Evolutionary conservation across 2,113 vertebrate genomes (phyloP).

Genomic region (Vireo altiloquus): DNA sequence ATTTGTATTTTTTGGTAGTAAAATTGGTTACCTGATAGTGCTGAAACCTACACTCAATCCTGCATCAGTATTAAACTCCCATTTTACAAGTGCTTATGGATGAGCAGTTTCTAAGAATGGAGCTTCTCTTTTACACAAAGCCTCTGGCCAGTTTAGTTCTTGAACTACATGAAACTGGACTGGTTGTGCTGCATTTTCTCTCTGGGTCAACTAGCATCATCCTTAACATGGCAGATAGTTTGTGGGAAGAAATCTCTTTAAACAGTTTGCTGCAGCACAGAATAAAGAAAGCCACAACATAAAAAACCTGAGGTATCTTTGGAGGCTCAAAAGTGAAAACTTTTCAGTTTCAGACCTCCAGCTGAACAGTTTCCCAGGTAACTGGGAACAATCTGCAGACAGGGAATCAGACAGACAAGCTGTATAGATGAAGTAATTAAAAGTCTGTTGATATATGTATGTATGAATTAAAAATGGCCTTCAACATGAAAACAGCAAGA

Average conservation of each 20-base stretch:
- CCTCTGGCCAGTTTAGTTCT: not conserved
- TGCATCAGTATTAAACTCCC: not conserved
- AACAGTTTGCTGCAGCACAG: not conserved
- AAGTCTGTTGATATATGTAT: not conserved
- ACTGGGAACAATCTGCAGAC: not conserved
- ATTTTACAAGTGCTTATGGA: not conserved
- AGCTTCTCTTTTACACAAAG: not conserved
- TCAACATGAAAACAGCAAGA: not conserved
- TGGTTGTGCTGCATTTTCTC: not conserved
- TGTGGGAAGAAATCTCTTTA: not conserved
- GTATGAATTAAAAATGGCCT: slow-evolving; percentile 22
- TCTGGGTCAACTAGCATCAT: not conserved
- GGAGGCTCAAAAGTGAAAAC: slow-evolving; percentile 18
- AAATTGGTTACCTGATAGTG: not conserved
- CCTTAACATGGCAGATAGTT: not conserved
- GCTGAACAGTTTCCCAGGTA: not conserved
- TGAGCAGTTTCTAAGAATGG: not conserved
- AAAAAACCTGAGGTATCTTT: not conserved
- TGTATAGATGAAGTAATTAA: slow-evolving; percentile 30
- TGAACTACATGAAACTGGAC: not conserved
- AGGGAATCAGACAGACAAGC: slow-evolving; percentile 41
- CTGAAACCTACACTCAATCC: not conserved
- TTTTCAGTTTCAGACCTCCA: not conserved
- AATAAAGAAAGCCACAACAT: not conserved
- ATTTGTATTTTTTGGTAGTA: not conserved